These are phyloP conservation scores for Sipha maydis DNA, from an alignment of 2,888 invertebrate genomes.

Conservation along the genomic window DNA sequence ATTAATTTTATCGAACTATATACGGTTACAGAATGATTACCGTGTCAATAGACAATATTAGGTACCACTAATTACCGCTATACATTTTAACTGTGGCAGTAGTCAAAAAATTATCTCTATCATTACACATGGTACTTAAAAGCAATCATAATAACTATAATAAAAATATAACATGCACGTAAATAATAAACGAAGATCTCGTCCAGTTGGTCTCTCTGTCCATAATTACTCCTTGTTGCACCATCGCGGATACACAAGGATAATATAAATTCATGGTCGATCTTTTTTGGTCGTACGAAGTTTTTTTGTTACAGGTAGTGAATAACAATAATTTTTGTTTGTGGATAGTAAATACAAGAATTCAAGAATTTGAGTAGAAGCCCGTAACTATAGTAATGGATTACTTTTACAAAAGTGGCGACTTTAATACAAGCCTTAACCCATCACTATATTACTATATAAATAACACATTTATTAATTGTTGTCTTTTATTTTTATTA, in stretches of 20 bases:
- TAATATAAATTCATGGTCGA: background rate
- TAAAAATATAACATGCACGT: background rate
- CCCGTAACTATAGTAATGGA: slow-evolving; percentile 17
- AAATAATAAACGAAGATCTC: background rate
- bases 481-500: too few species aligned
- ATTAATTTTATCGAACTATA: background rate
- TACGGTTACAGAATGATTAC: too few species aligned
- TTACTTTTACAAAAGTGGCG: background rate
- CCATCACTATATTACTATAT: background rate
- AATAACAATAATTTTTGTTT: slow-evolving; percentile 24
- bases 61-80: too few species aligned
- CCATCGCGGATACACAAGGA: background rate
- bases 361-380: background rate
- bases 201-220: background rate
- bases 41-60: too few species aligned
- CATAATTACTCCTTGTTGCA: background rate
- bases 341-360: background rate
- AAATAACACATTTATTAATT: too few species aligned
- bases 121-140: background rate
- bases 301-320: background rate
- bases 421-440: background rate
- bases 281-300: background rate
- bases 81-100: background rate
- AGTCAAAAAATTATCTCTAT: background rate
- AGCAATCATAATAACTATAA: background rate